phyloP scores from a whole-genome alignment of 2,113 vertebrate species.

The Xenopus laevis region DNA sequence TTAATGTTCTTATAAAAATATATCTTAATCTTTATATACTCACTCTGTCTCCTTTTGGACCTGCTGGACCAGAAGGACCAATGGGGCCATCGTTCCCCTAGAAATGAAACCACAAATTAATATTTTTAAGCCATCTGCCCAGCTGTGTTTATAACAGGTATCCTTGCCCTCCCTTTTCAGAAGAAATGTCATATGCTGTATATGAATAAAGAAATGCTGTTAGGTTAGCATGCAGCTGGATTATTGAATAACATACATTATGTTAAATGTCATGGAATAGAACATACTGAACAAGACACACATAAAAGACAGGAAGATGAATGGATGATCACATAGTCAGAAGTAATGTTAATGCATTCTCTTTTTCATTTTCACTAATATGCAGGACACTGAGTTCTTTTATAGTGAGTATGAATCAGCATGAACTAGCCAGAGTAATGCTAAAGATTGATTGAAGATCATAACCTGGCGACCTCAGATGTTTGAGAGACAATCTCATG shows the following conservation, averaged over 20 bases:
- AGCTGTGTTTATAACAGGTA: not conserved
- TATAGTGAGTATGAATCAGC: not conserved
- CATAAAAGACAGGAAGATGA: slow-evolving; percentile 7
- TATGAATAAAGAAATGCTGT: slow-evolving; percentile 19
- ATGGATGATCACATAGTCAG: not conserved
- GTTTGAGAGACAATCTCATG: slow-evolving; percentile 15
- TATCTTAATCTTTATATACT: slow-evolving; percentile 53
- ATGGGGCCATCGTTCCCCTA: slow-evolving; percentile 87
- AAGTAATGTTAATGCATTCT: not conserved
- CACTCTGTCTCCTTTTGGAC: slow-evolving; percentile 95
- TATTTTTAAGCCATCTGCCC: not conserved
- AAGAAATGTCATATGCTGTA: slow-evolving; percentile 1
- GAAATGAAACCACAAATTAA: slow-evolving; percentile 24
- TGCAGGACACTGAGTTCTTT: not conserved
- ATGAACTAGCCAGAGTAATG: not conserved
- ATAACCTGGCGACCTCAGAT: not conserved
- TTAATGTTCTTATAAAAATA: no score
- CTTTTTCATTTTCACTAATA: not conserved
- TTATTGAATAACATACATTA: not conserved
- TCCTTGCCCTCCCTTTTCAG: not conserved
- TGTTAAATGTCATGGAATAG: slow-evolving; percentile 1
- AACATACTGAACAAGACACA: slow-evolving; percentile 14
- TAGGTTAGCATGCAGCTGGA: slow-evolving; percentile 17
- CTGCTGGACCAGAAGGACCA: slow-evolving; percentile 89
- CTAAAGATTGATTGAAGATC: not conserved